Evolutionary conservation across 1,140 invertebrate species (phyloP).

Genomic region (Macrotrachela quadricornifera): DNA sequence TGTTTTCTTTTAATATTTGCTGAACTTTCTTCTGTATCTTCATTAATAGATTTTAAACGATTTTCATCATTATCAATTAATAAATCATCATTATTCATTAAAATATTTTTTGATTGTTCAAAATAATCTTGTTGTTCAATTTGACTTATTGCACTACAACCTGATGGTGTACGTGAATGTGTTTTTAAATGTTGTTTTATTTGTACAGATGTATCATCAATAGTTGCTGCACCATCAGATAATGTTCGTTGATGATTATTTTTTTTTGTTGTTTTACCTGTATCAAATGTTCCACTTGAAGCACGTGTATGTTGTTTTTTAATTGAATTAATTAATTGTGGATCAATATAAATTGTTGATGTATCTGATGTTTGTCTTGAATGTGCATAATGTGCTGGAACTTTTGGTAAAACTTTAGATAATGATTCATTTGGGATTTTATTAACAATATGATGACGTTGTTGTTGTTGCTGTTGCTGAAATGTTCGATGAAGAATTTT

Average conservation of each 20-base stretch:
- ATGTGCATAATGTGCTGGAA: constrained; percentile 3
- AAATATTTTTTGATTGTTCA: too few relatives aligned
- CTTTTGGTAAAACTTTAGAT: neutral
- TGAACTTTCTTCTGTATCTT: too few relatives aligned
- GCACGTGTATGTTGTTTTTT: constrained; percentile 4
- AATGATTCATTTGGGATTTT: neutral
- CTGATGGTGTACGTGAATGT: constrained; percentile 8
- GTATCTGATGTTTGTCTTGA: constrained; percentile 5
- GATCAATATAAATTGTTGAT: constrained; percentile 1
- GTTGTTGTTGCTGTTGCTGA: neutral
- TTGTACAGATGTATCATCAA: neutral
- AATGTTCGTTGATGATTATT: neutral
- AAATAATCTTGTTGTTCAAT: too few relatives aligned
- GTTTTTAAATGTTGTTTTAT: neutral
- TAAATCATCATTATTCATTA: too few relatives aligned
- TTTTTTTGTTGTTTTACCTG: neutral
- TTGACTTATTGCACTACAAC: neutral
- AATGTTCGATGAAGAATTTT: neutral
- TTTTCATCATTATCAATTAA: too few relatives aligned
- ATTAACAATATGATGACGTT: neutral
- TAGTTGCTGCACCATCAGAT: neutral
- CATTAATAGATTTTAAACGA: too few relatives aligned
- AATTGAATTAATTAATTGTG: neutral
- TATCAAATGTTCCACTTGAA: constrained; percentile 4
- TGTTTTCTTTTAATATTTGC: too few relatives aligned